These are phyloP conservation scores for Toxotes chatareus DNA, from an alignment of 2,113 vertebrate genomes.

Conservation along the genomic window DNA sequence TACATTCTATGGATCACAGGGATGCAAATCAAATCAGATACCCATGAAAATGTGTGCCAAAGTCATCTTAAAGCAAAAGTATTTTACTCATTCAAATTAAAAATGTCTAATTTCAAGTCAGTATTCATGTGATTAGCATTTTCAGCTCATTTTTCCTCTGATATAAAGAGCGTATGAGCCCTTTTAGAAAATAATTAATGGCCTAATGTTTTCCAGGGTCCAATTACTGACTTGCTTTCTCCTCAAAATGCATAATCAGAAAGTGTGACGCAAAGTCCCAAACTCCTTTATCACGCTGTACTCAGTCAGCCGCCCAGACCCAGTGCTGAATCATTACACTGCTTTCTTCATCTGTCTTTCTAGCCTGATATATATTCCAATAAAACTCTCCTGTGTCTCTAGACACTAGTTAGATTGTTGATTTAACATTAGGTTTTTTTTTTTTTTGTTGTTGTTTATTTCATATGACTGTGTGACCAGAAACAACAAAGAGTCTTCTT, in stretches of 20 bases:
- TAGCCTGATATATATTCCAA: slow-evolving; percentile 18
- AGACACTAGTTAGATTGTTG: slow-evolving; percentile 14
- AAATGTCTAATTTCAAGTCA: slow-evolving; percentile 54
- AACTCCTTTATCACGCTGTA: slow-evolving; percentile 40
- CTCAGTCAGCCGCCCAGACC: slow-evolving; percentile 17
- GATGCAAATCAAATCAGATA: slow-evolving; percentile 82
- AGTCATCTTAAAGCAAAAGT: slow-evolving; percentile 75
- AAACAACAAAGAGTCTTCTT: neutral
- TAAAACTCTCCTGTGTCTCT: neutral
- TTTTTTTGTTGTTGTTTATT: neutral
- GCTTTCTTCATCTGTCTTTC: slow-evolving; percentile 8
- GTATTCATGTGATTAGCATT: slow-evolving; percentile 67
- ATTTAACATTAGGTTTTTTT: neutral
- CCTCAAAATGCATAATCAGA: slow-evolving; percentile 59
- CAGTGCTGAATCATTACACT: slow-evolving; percentile 34
- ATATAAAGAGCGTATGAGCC: slow-evolving; percentile 30
- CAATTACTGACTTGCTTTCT: slow-evolving; percentile 60
- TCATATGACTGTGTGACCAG: neutral
- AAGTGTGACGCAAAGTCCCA: slow-evolving; percentile 50
- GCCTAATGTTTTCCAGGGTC: slow-evolving; percentile 66
- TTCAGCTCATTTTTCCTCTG: slow-evolving; percentile 43
- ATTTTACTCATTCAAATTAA: slow-evolving; percentile 70
- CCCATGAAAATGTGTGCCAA: slow-evolving; percentile 76
- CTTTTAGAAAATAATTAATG: slow-evolving; percentile 67
- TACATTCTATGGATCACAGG: slow-evolving; percentile 81